phyloP scores from a whole-genome alignment of 2,113 vertebrate genomes.

The Coreoperca whiteheadi region DNA sequence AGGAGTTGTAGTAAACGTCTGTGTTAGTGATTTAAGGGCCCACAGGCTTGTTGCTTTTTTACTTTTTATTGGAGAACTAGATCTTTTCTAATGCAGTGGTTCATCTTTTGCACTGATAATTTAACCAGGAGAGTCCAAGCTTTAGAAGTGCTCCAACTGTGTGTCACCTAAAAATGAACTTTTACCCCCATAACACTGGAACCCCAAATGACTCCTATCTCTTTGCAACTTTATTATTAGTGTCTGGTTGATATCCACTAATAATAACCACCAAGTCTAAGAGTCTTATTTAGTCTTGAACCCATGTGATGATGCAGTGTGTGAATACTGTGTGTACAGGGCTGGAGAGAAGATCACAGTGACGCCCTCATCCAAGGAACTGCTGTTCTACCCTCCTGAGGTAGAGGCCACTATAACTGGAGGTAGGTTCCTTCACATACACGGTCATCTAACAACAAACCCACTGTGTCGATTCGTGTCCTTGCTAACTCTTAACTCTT shows the following conservation, averaged over 20 bases:
- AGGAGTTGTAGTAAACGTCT: not conserved
- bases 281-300: not conserved
- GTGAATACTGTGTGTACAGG: constrained; percentile 73
- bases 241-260: not conserved
- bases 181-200: not conserved
- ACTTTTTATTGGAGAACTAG: not conserved
- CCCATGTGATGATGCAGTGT: not conserved
- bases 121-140: not conserved
- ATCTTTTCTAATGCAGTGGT: not conserved
- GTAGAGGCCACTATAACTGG: constrained; percentile 94
- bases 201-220: not conserved
- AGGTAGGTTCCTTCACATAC: constrained; percentile 80
- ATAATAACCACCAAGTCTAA: not conserved
- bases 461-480: not conserved
- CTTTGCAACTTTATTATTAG: not conserved
- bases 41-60: not conserved
- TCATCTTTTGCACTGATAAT: not conserved
- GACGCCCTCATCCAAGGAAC: constrained; percentile 94
- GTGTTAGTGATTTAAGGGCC: not conserved
- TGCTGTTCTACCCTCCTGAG: constrained; percentile 96
- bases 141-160: not conserved
- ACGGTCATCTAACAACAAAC: not conserved
- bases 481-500: not conserved
- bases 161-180: not conserved
- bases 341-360: constrained; percentile 97